Evolutionary conservation across 2,888 invertebrate genomes (phyloP).

Genomic region (Vanessa cardui): DNA sequence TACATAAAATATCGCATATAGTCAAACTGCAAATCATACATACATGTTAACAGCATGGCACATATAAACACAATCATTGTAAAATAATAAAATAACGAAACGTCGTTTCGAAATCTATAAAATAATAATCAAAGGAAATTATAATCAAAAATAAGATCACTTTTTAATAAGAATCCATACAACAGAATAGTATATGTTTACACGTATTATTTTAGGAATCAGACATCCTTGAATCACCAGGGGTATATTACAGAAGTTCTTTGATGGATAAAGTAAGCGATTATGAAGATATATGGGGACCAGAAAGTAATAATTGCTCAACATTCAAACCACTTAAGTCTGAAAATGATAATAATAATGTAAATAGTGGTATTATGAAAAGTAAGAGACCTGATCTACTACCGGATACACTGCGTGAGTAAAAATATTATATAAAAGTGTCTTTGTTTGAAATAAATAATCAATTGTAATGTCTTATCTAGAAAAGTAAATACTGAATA

Average conservation of each 20-base stretch:
- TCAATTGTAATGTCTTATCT: no score
- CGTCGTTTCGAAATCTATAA: neutral
- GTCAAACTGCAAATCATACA: constrained; percentile 20
- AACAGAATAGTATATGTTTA: no score
- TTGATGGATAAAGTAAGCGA: constrained; percentile 96
- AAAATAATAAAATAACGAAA: neutral
- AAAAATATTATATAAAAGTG: constrained; percentile 7
- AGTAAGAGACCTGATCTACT: constrained; percentile 84
- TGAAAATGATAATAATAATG: constrained; percentile 64
- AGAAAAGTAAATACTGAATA: no score
- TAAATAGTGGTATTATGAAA: constrained; percentile 79
- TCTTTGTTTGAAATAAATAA: neutral
- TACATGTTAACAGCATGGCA: constrained; percentile 30
- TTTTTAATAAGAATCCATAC: no score
- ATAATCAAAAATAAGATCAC: no score
- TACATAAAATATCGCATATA: constrained; percentile 5
- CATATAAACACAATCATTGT: constrained; percentile 1
- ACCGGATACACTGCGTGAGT: constrained; percentile 83
- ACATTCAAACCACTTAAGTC: constrained; percentile 74
- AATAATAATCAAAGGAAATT: neutral
- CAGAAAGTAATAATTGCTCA: constrained; percentile 80
- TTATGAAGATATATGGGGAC: constrained; percentile 97
- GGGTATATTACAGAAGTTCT: constrained; percentile 92
- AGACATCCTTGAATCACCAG: constrained; percentile 92
- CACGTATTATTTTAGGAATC: constrained; percentile 83